A percentile compares a stretch with the other conserved stretches of the same genome.
phyloP scores from a whole-genome alignment of 2,113 vertebrate species.

The Choloepus hoffmanni region DNA sequence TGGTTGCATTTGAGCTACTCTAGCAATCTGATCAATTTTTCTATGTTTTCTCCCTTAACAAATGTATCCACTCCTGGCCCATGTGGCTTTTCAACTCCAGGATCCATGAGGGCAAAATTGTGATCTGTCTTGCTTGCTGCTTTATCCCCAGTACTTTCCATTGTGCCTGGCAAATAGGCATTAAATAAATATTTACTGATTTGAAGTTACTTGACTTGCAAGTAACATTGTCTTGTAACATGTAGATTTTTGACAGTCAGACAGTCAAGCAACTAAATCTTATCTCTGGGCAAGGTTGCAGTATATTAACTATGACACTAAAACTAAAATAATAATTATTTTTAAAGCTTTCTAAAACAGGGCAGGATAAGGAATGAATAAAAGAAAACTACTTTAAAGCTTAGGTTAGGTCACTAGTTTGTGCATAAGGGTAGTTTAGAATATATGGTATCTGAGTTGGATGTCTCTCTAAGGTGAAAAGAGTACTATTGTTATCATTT shows the following conservation, averaged over 20 bases:
- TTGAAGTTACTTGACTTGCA: background rate
- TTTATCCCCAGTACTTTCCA: background rate
- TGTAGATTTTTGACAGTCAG: background rate
- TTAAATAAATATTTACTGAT: background rate
- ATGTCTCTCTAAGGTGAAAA: background rate
- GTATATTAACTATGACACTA: background rate
- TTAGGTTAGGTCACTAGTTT: background rate
- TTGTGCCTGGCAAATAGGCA: background rate
- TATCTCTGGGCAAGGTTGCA: background rate
- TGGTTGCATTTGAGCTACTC: background rate
- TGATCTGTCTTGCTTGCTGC: background rate
- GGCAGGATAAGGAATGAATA: background rate
- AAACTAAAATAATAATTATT: background rate
- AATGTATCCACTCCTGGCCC: background rate
- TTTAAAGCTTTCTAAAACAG: background rate
- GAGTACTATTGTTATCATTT: background rate
- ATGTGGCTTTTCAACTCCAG: background rate
- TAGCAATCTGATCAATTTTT: background rate
- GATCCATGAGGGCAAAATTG: background rate
- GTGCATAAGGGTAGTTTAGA: background rate
- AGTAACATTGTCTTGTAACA: background rate
- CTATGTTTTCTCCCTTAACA: background rate
- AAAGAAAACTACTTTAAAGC: background rate
- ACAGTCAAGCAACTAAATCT: background rate
- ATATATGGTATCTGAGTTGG: background rate